Base-by-base conservation (phyloP, 2,888 invertebrate species). In the Drosophila stalkeri region DNA sequence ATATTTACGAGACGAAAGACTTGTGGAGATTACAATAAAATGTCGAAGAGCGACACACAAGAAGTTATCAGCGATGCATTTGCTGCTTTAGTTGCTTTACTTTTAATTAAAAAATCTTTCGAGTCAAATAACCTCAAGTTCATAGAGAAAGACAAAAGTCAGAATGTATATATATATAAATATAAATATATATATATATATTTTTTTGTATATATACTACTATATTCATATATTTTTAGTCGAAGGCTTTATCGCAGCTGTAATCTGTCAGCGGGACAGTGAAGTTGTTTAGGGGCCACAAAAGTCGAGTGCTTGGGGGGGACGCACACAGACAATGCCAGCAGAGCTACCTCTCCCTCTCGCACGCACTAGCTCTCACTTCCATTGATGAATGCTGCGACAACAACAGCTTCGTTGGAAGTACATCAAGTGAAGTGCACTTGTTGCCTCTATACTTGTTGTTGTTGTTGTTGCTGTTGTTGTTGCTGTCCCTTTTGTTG, bases 231-330 rank as follows among this genome's bases (percentile, higher is more conserved):
- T 51, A 51, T 33, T 18, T 33, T 51, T 33, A 51, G 51, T 51
- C 51, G 51, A 33, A 51, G 72, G 81, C 78, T 77, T 82, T 89
- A 89, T 86, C 86, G 82, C 86, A 85, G 88, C 90, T 87, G 86
- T 87, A 87, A 87, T 87, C 86, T 89, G 86, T 89, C 90, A 89
- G 86, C 77, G 75, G 72, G 66, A 67, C 54, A 76, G 70, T 47
- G 75, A 56, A 57, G 67, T 69, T 68, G 66, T 51, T 49, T 46
- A 20, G 67, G 75, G 78, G 63, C 64, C 64, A 72, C 52, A 62
- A 31, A 72, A 72, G 78, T 80, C 76, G 74, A 68, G 33, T 64
- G 64, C 49, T 31, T 49, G 41, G 23, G 35, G 3, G 49, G 16
- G 33, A n/a, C 41, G 18, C 55, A 61, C 49, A 70, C 62, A 75